Conservation (phyloP, 2,113 vertebrate species). For the Phrynocephalus versicolor region DNA sequence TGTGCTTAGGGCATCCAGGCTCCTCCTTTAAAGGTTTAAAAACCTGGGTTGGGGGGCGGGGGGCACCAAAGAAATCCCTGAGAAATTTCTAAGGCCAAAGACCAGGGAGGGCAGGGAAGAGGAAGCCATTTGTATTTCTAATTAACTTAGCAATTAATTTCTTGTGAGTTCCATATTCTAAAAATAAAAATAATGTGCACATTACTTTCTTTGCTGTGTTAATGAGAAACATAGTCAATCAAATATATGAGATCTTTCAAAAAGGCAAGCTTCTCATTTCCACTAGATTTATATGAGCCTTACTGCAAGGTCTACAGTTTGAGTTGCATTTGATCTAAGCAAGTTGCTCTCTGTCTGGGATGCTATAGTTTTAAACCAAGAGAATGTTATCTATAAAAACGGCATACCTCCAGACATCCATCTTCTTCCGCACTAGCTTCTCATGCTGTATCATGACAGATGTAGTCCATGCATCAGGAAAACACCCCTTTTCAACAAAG, state of each 20-base stretch:
- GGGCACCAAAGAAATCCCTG: background rate
- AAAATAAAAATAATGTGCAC: background rate
- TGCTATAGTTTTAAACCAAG: slow-evolving; percentile 12
- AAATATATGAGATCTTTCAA: background rate
- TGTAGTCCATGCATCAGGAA: slow-evolving; percentile 21
- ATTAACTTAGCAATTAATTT: background rate
- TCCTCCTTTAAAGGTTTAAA: no score
- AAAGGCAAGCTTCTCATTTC: rapidly evolving
- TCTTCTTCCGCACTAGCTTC: slow-evolving; percentile 3
- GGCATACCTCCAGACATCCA: background rate
- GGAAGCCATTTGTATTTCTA: background rate
- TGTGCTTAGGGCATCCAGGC: no score
- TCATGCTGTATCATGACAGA: slow-evolving; percentile 3
- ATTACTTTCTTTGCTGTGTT: background rate
- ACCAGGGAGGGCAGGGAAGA: background rate
- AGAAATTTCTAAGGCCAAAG: background rate
- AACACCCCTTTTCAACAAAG: background rate
- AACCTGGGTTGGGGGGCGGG: no score
- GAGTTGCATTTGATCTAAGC: background rate
- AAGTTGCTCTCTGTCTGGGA: background rate
- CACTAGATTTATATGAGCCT: background rate
- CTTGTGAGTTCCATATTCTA: background rate
- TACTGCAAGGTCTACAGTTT: slow-evolving; percentile 1
- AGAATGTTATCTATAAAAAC: slow-evolving; percentile 10
- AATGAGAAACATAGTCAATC: background rate